phyloP scores from a whole-genome alignment of 2,797 vertebrate genomes.

The Pseudochromis fuscus region DNA sequence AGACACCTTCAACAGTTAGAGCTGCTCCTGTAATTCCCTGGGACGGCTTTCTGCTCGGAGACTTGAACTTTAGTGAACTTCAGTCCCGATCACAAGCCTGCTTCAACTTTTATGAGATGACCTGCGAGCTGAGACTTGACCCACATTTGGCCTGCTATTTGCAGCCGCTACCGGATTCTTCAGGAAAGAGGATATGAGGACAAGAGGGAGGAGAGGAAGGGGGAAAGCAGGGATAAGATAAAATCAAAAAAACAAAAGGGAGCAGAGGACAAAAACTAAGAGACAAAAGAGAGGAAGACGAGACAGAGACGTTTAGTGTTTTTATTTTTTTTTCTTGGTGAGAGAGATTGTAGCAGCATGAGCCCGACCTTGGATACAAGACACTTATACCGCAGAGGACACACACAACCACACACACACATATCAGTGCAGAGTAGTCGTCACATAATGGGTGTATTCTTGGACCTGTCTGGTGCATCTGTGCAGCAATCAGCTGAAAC shows the following conservation, averaged over 20 bases:
- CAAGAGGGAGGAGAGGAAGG: neutral
- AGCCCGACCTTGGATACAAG: slow-evolving; percentile 55
- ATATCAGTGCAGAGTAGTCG: neutral
- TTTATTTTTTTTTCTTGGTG: too few relatives aligned
- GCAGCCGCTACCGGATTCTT: slow-evolving; percentile 8
- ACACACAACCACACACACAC: slow-evolving; percentile 3
- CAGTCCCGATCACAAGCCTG: slow-evolving; percentile 31
- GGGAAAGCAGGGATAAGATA: neutral
- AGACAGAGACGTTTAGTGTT: slow-evolving; percentile 26
- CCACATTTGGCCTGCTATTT: slow-evolving; percentile 46
- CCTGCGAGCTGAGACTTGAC: slow-evolving; percentile 40
- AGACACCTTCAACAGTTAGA: neutral
- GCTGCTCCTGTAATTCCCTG: neutral
- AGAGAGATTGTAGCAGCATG: slow-evolving; percentile 18
- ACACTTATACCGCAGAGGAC: slow-evolving; percentile 21
- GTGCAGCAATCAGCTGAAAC: too few relatives aligned
- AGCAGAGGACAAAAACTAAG: slow-evolving; percentile 1
- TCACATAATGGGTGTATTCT: neutral
- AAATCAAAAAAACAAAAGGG: neutral
- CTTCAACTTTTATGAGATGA: slow-evolving; percentile 53
- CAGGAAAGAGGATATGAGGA: slow-evolving; percentile 5
- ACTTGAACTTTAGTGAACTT: slow-evolving; percentile 21
- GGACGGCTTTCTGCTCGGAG: slow-evolving; percentile 6
- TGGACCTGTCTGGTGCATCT: too few relatives aligned
- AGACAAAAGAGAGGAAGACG: slow-evolving; percentile 9